A percentile compares a stretch with the other conserved stretches of the same genome.
Evolutionary conservation across 2,888 invertebrate genomes (phyloP).

Genomic region (Polymixis lichenea): DNA sequence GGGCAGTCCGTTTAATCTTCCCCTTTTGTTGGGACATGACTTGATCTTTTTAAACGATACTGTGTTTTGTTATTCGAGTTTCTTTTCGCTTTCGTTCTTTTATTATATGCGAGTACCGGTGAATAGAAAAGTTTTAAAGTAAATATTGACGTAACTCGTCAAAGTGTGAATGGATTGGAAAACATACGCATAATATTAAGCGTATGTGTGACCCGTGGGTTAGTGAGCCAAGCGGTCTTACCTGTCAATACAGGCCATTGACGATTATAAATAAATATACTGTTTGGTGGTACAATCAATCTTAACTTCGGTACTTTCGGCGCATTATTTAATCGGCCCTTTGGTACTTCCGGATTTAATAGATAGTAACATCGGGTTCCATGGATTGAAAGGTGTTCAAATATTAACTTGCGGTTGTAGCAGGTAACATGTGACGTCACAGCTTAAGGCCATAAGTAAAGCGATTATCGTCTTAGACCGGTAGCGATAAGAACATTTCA

Average conservation of each 20-base stretch:
- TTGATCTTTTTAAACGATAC: conserved; percentile 71
- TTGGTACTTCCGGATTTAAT: conserved; percentile 36
- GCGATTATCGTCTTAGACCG: conserved; percentile 41
- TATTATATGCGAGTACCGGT: conserved; percentile 63
- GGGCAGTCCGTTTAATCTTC: conserved; percentile 77
- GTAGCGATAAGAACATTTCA: conserved; percentile 46
- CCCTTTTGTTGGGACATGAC: conserved; percentile 77
- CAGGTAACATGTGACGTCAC: conserved; percentile 37
- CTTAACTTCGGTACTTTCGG: conserved; percentile 38
- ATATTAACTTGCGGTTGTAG: conserved; percentile 42
- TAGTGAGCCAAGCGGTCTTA: conserved; percentile 78
- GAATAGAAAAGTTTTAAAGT: conserved; percentile 78
- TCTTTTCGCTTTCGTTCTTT: conserved; percentile 76
- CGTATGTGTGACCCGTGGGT: conserved; percentile 77
- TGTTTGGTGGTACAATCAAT: conserved; percentile 48
- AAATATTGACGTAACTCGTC: conserved; percentile 82
- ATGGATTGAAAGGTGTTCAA: conserved; percentile 47
- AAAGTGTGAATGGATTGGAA: conserved; percentile 77
- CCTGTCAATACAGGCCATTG: conserved; percentile 60
- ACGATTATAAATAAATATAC: conserved; percentile 40
- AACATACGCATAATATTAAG: conserved; percentile 69
- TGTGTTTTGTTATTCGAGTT: conserved; percentile 68
- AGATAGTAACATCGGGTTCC: conserved; percentile 26
- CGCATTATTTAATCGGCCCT: conserved; percentile 57
- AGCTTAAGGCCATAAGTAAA: conserved; percentile 30